Evolutionary conservation across 2,888 invertebrate species (phyloP), one percentile per base, ranked within the genome.

Genomic region (Corythucha ciliata): DNA sequence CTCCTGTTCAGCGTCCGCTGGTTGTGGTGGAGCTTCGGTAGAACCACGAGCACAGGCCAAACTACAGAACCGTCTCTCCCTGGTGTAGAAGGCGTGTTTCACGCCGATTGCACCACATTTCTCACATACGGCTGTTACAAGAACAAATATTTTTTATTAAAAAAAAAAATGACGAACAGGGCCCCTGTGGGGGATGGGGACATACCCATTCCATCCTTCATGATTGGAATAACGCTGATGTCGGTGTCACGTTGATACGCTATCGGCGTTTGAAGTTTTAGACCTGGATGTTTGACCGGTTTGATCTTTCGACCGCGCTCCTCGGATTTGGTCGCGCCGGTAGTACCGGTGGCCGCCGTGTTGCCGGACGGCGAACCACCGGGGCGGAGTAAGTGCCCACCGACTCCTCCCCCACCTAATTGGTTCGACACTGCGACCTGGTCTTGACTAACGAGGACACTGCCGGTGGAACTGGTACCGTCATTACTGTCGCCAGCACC

Each of bases 121-220:
- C 68, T 85, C 82, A 69, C 87, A 88, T 39, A 85, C 82, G 62
- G 84, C 87, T 86, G 65, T 18, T 71, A 58, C 53, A 41, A 58
- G 32, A 51, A n/a, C 21, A 39, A 10, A n/a, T 14, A 20, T 39
- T 39, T 14, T 37, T n/a, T 16, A 37, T 10, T 29, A 10, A 29
- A 29, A 29, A n/a, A 29, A 29, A n/a, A 10, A 10, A 29, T 10
- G n/a, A 10, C 8, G 29, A 29, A 29, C 29, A 29, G 8, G 29
- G 29, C 29, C 29, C 29, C 8, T 8, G n/a, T 29, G 29, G n/a
- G n/a, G n/a, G n/a, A n/a, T n/a, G n/a, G 34, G 48, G 61, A 69
- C 78, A 77, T 73, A 88, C 89, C 88, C 74, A 88, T 89, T 70
- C 85, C 88, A 69, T 89, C 87, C 70, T 83, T 86, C 69, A 82